These are phyloP conservation scores for Patiria miniata DNA, from an alignment of 35 echinoderm and acorn worm species.

Conservation along the genomic window DNA sequence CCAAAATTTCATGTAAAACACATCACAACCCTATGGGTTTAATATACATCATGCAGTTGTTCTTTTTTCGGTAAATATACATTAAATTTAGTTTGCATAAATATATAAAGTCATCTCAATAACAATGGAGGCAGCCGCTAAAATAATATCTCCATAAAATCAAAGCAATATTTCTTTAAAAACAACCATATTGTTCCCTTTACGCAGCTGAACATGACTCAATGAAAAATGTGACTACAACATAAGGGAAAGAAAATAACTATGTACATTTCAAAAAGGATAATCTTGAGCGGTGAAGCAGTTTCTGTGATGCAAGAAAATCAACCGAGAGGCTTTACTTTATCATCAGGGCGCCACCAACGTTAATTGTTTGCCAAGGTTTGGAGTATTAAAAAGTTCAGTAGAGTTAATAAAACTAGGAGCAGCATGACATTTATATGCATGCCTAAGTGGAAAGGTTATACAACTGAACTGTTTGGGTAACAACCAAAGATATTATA, in stretches of 20 bases:
- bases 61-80: neutral
- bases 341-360: too few species aligned
- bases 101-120: conserved; percentile 1
- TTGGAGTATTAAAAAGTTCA: too few species aligned
- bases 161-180: neutral
- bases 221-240: neutral
- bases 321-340: too few species aligned
- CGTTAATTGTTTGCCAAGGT: too few species aligned
- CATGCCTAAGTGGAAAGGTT: too few species aligned
- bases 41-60: neutral
- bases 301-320: too few species aligned
- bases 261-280: neutral
- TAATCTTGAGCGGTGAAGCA: too few species aligned
- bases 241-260: neutral
- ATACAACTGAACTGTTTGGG: too few species aligned
- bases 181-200: neutral
- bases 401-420: too few species aligned
- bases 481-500: too few species aligned
- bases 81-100: conserved; percentile 19
- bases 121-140: neutral
- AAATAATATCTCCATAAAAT: conserved; percentile 6
- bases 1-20: neutral
- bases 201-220: conserved; percentile 16
- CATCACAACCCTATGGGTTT: neutral
- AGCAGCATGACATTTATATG: too few species aligned